phyloP scores from a whole-genome alignment of 2,888 invertebrate species.

The Apamea epomidion region DNA sequence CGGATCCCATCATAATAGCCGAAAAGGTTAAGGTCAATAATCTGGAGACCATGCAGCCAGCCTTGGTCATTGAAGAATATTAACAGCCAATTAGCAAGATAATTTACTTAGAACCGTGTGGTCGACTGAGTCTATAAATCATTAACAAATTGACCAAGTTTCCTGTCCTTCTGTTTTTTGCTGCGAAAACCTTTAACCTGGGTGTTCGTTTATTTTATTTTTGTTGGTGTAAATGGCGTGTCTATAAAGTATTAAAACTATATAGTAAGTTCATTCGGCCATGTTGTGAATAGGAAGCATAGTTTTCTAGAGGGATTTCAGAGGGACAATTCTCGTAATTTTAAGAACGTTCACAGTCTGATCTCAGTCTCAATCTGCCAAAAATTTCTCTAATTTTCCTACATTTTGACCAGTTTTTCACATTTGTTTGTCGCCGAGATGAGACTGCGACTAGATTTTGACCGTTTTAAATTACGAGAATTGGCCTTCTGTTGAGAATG shows the following conservation, averaged over 20 bases:
- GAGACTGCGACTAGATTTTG: too few species aligned
- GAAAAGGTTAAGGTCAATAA: conserved; percentile 32
- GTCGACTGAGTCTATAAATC: conserved; percentile 64
- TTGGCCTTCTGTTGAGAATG: conserved; percentile 16
- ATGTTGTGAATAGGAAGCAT: background rate
- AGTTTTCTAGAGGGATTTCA: conserved; percentile 1
- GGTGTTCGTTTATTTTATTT: conserved; percentile 41
- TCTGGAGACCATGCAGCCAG: conserved; percentile 28
- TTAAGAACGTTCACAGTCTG: too few species aligned
- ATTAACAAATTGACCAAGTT: conserved; percentile 65
- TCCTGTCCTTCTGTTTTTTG: conserved; percentile 67
- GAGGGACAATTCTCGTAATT: too few species aligned
- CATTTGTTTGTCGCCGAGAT: too few species aligned
- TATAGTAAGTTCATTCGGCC: background rate
- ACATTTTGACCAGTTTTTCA: too few species aligned
- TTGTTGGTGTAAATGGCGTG: conserved; percentile 31
- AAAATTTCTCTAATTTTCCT: too few species aligned
- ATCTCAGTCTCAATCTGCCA: too few species aligned
- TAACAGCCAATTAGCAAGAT: conserved; percentile 67
- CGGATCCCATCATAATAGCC: background rate
- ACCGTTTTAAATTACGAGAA: too few species aligned
- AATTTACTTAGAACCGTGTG: conserved; percentile 66
- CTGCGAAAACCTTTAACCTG: conserved; percentile 48
- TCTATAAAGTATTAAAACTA: conserved; percentile 33
- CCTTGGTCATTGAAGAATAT: conserved; percentile 63